A percentile compares a stretch with the other conserved stretches of the same genome.
Evolutionary conservation across 1,140 invertebrate genomes (phyloP).

Genomic region (Bombus pyrosoma): DNA sequence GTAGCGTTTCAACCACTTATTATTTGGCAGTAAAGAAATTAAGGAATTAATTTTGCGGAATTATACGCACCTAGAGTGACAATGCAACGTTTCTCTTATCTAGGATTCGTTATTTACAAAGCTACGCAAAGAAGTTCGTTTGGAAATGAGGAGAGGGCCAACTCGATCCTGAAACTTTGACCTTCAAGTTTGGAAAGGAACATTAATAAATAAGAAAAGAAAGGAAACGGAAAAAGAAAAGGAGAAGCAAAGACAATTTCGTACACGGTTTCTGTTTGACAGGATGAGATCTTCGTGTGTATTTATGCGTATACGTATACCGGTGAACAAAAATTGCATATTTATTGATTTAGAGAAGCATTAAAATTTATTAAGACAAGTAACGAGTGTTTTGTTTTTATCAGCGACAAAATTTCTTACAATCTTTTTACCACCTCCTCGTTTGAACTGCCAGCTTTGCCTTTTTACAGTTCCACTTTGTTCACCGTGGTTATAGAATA

Average conservation of each 20-base stretch:
- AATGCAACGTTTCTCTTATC: neutral
- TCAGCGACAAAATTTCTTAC: slow-evolving; percentile 8
- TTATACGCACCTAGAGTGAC: neutral
- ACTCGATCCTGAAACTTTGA: neutral
- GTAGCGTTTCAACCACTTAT: neutral
- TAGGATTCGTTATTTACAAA: neutral
- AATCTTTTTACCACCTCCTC: neutral
- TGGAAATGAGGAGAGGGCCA: neutral
- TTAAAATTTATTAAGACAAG: slow-evolving; percentile 6
- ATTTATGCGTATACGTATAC: neutral
- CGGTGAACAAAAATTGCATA: neutral
- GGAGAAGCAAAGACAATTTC: neutral
- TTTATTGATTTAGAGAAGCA: slow-evolving; percentile 11
- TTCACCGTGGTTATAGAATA: neutral
- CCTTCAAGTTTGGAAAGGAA: neutral
- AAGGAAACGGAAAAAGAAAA: neutral
- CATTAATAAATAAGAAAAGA: neutral
- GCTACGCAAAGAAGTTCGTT: neutral
- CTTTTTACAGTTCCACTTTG: neutral
- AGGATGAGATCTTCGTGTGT: slow-evolving; percentile 14
- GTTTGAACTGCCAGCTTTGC: neutral
- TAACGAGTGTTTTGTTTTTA: slow-evolving; percentile 27
- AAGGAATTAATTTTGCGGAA: slow-evolving; percentile 39
- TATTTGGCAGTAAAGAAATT: slow-evolving; percentile 49
- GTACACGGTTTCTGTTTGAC: neutral